phyloP scores from a whole-genome alignment of 1,140 invertebrate genomes.

The Drosophila carrolli region DNA sequence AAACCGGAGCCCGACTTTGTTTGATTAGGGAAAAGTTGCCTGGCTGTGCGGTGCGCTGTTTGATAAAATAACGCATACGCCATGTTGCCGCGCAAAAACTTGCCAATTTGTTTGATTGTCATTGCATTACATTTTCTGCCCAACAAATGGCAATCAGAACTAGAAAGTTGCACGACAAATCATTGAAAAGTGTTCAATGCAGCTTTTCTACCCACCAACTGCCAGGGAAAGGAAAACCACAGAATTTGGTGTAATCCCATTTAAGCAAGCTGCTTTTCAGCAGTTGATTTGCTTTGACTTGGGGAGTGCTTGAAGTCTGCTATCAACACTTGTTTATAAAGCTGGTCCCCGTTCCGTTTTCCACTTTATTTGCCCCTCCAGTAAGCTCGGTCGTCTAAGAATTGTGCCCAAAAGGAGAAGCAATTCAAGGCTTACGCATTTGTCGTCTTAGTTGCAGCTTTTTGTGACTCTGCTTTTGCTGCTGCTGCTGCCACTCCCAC shows the following conservation, averaged over 20 bases:
- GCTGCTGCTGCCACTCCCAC: conserved; percentile 29
- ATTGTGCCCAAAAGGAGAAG: conserved; percentile 30
- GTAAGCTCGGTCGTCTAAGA: conserved; percentile 11
- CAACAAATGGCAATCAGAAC: conserved; percentile 47
- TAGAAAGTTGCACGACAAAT: conserved; percentile 44
- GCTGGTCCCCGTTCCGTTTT: neutral
- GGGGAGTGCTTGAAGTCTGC: conserved; percentile 54
- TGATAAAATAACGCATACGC: conserved; percentile 28
- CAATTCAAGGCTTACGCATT: conserved; percentile 56
- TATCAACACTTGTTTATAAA: conserved; percentile 76
- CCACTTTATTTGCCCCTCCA: neutral
- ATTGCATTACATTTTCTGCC: conserved; percentile 25
- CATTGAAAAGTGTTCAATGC: conserved; percentile 63
- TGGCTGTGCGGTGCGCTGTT: neutral
- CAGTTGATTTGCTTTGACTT: conserved; percentile 35
- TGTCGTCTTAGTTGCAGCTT: conserved; percentile 45
- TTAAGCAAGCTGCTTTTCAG: conserved; percentile 68
- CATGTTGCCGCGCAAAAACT: conserved; percentile 14
- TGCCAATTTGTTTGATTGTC: conserved; percentile 20
- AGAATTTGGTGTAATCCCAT: conserved; percentile 71
- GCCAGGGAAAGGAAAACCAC: conserved; percentile 25
- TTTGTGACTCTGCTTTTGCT: conserved; percentile 33
- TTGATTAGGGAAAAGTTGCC: neutral
- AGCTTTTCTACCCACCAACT: neutral
- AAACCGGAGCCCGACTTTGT: conserved; percentile 5